Conservation (phyloP, 2,888 invertebrate genomes). For the Drosophila cyrtoloma region DNA sequence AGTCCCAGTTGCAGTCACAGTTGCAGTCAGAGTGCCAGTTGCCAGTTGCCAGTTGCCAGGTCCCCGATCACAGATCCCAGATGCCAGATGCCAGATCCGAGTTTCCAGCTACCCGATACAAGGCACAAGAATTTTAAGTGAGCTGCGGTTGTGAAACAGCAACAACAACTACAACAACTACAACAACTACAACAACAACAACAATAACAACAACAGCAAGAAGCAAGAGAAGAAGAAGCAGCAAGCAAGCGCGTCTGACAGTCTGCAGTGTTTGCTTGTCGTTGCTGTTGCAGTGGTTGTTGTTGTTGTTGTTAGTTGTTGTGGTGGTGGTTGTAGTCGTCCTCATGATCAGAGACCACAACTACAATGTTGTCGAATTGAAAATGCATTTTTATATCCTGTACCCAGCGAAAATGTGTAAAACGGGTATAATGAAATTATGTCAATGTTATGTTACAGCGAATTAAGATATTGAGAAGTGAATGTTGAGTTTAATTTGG, state of each 20-base stretch:
- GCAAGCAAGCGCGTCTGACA: constrained; percentile 64
- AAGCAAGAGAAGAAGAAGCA: constrained; percentile 4
- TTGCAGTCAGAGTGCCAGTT: constrained; percentile 3
- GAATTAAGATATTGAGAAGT: not conserved
- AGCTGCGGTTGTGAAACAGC: constrained; percentile 47
- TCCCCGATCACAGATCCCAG: constrained; percentile 18
- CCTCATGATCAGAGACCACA: constrained; percentile 45
- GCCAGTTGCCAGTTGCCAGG: constrained; percentile 14
- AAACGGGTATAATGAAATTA: not conserved
- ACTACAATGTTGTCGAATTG: constrained; percentile 69
- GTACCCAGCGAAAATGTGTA: not conserved
- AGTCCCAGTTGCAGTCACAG: not conserved
- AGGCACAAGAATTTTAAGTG: constrained; percentile 80
- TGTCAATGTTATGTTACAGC: not conserved
- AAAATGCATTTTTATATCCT: constrained; percentile 72
- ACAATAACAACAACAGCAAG: not conserved
- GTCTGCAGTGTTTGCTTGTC: constrained; percentile 63
- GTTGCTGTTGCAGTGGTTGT: constrained; percentile 18
- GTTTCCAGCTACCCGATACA: constrained; percentile 57
- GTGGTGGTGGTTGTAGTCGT: constrained; percentile 17
- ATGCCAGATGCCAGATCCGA: constrained; percentile 7
- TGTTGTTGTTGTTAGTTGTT: constrained; percentile 13
- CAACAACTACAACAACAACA: no score
- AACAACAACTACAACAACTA: not conserved
- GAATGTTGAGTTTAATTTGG: not conserved